Percentiles rank a stretch among this genome's conserved stretches.
These are phyloP conservation scores for Sesia bembeciformis DNA, from an alignment of 2,888 invertebrate species.

Conservation along the genomic window DNA sequence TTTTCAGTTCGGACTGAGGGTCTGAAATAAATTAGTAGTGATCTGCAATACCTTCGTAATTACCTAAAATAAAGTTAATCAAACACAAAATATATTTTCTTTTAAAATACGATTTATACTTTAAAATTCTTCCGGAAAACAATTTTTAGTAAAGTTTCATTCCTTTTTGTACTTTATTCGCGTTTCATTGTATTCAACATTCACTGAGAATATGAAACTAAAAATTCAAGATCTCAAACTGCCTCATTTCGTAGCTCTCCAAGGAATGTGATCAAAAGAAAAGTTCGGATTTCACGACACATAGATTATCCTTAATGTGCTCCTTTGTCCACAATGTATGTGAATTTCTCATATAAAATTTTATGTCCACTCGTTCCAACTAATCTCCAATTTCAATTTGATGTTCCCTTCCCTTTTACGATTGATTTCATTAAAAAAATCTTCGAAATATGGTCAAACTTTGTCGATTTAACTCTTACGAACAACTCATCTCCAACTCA, in stretches of 20 bases:
- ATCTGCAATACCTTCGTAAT: too few species aligned
- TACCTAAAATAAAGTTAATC: too few species aligned
- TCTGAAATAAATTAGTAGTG: too few species aligned
- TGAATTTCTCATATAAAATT: constrained; percentile 54
- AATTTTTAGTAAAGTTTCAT: too few species aligned
- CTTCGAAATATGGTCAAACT: not conserved
- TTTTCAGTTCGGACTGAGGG: too few species aligned
- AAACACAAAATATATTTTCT: too few species aligned
- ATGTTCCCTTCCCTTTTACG: constrained; percentile 21
- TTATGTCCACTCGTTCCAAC: constrained; percentile 41
- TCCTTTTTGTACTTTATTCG: too few species aligned
- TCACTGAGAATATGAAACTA: not conserved
- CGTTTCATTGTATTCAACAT: not conserved
- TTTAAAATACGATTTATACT: too few species aligned
- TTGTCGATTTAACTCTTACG: not conserved
- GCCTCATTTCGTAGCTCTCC: constrained; percentile 29
- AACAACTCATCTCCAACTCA: too few species aligned
- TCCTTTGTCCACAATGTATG: constrained; percentile 57
- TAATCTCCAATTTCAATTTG: constrained; percentile 39
- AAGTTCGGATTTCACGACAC: constrained; percentile 48
- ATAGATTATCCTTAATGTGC: constrained; percentile 54
- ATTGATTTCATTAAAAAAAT: constrained; percentile 5
- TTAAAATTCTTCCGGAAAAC: too few species aligned
- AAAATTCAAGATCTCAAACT: constrained; percentile 20
- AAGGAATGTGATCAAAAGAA: constrained; percentile 49